Evolutionary conservation across 2,888 invertebrate genomes (phyloP), one percentile per base, ranked within the genome.

Genomic region (Xanthorhoe spadicearia): DNA sequence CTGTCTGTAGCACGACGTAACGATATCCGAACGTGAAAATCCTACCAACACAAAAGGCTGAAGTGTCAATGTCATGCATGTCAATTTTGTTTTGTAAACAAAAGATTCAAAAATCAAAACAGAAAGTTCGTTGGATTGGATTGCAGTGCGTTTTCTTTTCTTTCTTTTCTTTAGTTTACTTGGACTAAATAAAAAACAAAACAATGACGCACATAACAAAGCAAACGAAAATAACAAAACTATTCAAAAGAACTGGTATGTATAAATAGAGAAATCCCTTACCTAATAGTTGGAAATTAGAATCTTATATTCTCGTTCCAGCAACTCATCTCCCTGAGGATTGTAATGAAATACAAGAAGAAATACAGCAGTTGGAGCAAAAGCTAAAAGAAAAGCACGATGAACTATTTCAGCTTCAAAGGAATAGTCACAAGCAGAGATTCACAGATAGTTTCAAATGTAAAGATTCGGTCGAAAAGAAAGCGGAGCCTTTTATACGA

Each of bases 151-250:
- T n/a, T n/a, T n/a, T n/a, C n/a, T n/a, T n/a, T n/a, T n/a, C n/a
- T n/a, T n/a, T n/a, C n/a, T n/a, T n/a, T n/a, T n/a, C n/a, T n/a
- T n/a, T n/a, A n/a, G n/a, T n/a, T 23, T 23, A 23, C 23, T 23
- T 23, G 23, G 2, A 23, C 1, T 38, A 13, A 38, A 43, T 13
- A 13, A 13, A 43, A 38, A 8, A 38, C 10, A 23, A 32, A 32
- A 61, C 35, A 66, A 87, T 85, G 83, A 78, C 79, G 6, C 82
- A 78, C 50, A 75, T 71, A 10, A 82, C 76, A 59, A 90, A 86
- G 61, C 90, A 91, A 69, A 53, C 80, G 19, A 91, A 88, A 78
- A 87, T 91, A 18, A 83, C 87, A 0, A 89, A 86, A 64, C 67
- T 90, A 32, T 88, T 90, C 75, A 77, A 78, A 15, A 87, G 79